Base-by-base conservation (phyloP, 2,797 vertebrate species). In the Oreochromis mossambicus region DNA sequence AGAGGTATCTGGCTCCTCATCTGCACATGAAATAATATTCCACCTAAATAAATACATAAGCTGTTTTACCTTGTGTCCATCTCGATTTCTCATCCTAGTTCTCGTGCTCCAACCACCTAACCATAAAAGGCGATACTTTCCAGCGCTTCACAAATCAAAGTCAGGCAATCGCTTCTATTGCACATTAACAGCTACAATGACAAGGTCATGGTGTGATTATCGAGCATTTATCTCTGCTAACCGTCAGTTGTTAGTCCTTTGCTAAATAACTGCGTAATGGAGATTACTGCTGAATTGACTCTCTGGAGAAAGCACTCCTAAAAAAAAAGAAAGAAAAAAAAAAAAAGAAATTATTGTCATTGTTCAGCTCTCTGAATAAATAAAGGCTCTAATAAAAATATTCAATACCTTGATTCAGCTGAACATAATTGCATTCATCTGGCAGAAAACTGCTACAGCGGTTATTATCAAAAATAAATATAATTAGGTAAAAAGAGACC, bases 71-170 rank as follows among this genome's bases (percentile, higher is more conserved):
- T 50, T 3, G 8, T 12, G 48, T 13, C 41, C 41, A 19, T 82
- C 84, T 87, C n/a, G 3, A 36, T 73, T 82, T 76, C 83, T 78
- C 77, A 38, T 52, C 80, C 52, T 77, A 41, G 9, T 19, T 51
- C 76, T 34, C 3, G 15, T 46, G 24, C 68, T 48, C 24, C 68
- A 12, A 73, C 24, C 24, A 46, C 11, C 12, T 38, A 19, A 36
- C 75, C 48, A 24, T 87, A 78, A 88, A 90, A 84, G 85, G 68
- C 17, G 11, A 70, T 46, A 13, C n/a, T 87, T 83, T n/a, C 58
- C 5, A 66, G 21, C 3, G 7, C 51, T 48, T 52, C 46, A 51
- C 15, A 38, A 32, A 87, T 54, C 55, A 78, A 78, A 86, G n/a
- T 48, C 63, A 90, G 43, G 55, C 76, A 70, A 83, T 78, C 43